Base-by-base conservation (phyloP, 2,797 vertebrate species). In the Danio choprae region DNA sequence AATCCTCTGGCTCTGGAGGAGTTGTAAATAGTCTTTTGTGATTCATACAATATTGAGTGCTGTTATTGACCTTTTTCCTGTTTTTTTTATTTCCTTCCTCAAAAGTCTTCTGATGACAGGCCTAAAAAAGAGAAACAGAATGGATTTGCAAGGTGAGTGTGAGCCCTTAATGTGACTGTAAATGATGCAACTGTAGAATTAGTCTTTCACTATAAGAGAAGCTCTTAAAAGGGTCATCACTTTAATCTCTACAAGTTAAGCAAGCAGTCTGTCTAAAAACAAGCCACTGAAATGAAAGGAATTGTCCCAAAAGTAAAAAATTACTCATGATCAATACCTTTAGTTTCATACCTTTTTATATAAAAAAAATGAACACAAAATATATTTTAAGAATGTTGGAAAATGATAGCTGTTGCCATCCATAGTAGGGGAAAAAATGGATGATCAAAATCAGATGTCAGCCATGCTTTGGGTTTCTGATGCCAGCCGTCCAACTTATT, bases 41-140 rank as follows among this genome's bases (percentile, higher is more conserved):
- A 78, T 50, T 77, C 56, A 44, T 62, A 58, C 51, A 48, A 20
- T 74, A 50, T 72, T 68, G 18, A 83, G 44, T 44, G 18, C 59
- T 58, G 53, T 74, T 72, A 56, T 62, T 75, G 56, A 79, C 59
- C 41, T 18, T 50, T 58, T 29, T 60, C 60, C 15, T 48, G 8
- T 51, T 51, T 48, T 13, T 68, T 16, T 60, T 7, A 38, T 87
- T 88, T 20, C 6, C 84, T 89, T 83, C 84, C 96, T 94, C 84
- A 94, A 50, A 96, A 95, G 89, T 89, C 85, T 83, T 83, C 93
- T 62, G 95, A 97, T 84, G 92, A 91, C 53, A 98, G 97, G 94
- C 83, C 96, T 81, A 98, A 97, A 92, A 98, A 95, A 76, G 96
- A 97, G 89, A 96, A 96, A 71, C 96, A 98, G 89, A 99, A 99